Evolutionary conservation across 2,113 vertebrate species (phyloP).

Genomic region (Lanius ludovicianus): DNA sequence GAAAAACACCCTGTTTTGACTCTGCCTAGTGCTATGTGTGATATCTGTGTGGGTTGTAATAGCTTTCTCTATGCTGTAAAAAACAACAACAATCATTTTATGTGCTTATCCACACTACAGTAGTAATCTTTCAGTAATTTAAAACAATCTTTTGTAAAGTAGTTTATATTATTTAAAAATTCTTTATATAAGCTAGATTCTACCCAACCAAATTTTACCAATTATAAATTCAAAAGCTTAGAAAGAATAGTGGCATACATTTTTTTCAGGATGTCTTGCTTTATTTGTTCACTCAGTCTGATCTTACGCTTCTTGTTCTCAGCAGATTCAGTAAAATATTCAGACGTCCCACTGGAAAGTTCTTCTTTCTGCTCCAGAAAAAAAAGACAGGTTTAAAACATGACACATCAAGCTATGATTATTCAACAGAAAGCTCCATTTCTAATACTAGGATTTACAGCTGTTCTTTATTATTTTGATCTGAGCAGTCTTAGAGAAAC

Average conservation of each 20-base stretch:
- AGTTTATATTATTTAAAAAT: not conserved
- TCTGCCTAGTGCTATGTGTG: constrained; percentile 4
- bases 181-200: not conserved
- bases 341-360: constrained; percentile 72
- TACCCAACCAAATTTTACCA: not conserved
- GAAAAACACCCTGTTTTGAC: not conserved
- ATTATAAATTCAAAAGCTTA: not conserved
- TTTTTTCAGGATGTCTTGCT: constrained; percentile 67
- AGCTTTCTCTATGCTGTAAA: not conserved
- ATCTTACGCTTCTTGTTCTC: constrained; percentile 37
- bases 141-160: not conserved
- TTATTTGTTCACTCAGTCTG: constrained; percentile 39
- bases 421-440: constrained; percentile 47
- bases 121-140: not conserved
- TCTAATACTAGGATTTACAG: constrained; percentile 31
- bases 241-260: constrained; percentile 63
- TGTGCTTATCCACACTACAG: not conserved
- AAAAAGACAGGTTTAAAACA: constrained; percentile 69
- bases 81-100: not conserved
- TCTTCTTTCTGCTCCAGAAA: constrained; percentile 70
- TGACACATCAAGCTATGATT: constrained; percentile 48
- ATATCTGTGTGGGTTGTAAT: not conserved
- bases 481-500: constrained; percentile 34
- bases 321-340: constrained; percentile 81
- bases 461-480: constrained; percentile 64